phyloP scores from a whole-genome alignment of 2,888 invertebrate species.

The Diploptera punctata region DNA sequence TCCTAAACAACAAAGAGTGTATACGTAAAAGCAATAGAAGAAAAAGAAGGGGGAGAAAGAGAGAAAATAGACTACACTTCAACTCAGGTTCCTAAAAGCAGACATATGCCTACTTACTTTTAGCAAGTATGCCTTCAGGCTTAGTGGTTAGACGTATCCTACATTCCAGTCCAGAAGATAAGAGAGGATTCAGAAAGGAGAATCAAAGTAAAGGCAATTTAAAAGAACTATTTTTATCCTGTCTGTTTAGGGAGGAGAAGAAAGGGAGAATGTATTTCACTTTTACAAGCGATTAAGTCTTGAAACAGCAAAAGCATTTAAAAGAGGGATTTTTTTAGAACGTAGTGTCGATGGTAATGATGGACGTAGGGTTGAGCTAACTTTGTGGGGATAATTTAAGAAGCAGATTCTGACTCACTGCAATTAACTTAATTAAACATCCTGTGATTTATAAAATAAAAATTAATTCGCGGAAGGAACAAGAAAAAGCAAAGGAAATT shows the following conservation, averaged over 20 bases:
- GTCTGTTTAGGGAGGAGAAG: constrained; percentile 1
- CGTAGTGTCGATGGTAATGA: not conserved
- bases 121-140: constrained; percentile 14
- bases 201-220: constrained; percentile 28
- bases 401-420: not conserved
- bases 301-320: constrained; percentile 14
- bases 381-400: not conserved
- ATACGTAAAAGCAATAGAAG: not conserved
- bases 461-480: too few species aligned
- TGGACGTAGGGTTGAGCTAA: not conserved
- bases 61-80: too few species aligned
- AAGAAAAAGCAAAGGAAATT: too few species aligned
- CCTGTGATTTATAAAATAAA: too few species aligned
- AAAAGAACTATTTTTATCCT: constrained; percentile 18
- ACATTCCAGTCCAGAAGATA: not conserved
- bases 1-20: not conserved
- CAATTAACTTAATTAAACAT: not conserved
- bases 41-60: too few species aligned
- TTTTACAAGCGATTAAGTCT: constrained; percentile 3
- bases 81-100: too few species aligned
- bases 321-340: not conserved
- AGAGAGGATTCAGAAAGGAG: not conserved
- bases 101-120: too few species aligned
- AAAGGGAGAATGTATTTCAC: constrained; percentile 3
- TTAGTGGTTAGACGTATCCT: not conserved